Percentiles rank a stretch among this genome's conserved stretches.
Conservation (phyloP, 2,888 invertebrate genomes). For the Bellardia bayeri region DNA sequence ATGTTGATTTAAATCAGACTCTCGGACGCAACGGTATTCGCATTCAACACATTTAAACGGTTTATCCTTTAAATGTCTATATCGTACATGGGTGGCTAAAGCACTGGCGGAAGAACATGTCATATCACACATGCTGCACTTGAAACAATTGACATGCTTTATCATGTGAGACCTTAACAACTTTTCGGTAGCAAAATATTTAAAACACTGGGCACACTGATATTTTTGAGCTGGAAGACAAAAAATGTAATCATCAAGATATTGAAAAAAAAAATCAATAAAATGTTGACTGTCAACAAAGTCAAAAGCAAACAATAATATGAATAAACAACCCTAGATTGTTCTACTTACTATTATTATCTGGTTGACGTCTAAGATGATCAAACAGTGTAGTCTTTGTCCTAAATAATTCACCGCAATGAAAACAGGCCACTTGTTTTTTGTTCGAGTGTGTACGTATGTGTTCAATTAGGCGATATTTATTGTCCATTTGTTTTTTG, state of each 20-base stretch:
- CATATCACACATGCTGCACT: conserved; percentile 96
- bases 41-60: conserved; percentile 88
- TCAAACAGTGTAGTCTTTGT: conserved; percentile 93
- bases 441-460: conserved; percentile 93
- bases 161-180: conserved; percentile 93
- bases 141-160: conserved; percentile 94
- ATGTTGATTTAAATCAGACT: conserved; percentile 87
- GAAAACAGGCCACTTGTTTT: conserved; percentile 94
- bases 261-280: conserved; percentile 39
- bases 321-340: conserved; percentile 45
- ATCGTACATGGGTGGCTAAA: conserved; percentile 91
- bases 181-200: conserved; percentile 91
- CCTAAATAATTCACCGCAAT: conserved; percentile 94
- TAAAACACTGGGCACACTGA: conserved; percentile 93
- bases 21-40: conserved; percentile 87
- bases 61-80: conserved; percentile 88
- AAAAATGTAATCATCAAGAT: conserved; percentile 2
- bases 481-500: conserved; percentile 84
- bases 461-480: conserved; percentile 90
- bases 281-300: conserved; percentile 55
- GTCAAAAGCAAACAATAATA: conserved; percentile 26
- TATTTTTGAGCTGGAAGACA: conserved; percentile 86
- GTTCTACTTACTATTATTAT: conserved; percentile 85
- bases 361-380: conserved; percentile 93
- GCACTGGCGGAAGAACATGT: conserved; percentile 91